Evolutionary conservation across 2,113 vertebrate species (phyloP).

Genomic region (Urocynchramus pylzowi): DNA sequence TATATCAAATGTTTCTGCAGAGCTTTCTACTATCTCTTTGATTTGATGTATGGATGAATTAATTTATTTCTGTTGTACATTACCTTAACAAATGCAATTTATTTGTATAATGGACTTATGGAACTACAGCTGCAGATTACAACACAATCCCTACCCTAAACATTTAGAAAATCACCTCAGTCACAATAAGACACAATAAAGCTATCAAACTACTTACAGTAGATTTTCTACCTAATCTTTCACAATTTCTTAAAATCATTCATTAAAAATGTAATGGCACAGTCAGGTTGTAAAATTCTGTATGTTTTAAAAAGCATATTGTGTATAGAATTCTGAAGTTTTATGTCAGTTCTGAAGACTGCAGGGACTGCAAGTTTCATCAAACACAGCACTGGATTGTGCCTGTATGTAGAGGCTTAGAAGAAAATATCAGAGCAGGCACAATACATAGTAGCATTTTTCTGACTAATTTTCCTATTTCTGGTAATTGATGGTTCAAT

Average conservation of each 20-base stretch:
- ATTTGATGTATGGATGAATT: background rate
- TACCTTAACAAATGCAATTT: background rate
- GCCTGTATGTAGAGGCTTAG: background rate
- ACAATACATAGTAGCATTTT: background rate
- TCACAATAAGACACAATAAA: accelerated
- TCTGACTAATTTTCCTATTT: background rate
- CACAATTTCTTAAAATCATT: background rate
- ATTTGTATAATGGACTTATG: background rate
- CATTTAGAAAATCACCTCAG: background rate
- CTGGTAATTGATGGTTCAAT: background rate
- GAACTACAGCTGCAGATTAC: background rate
- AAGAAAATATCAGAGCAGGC: background rate
- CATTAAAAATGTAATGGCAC: background rate
- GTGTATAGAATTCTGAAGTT: background rate
- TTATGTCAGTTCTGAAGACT: background rate
- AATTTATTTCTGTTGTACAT: background rate
- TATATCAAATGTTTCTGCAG: background rate
- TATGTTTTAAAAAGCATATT: background rate
- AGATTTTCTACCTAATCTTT: background rate
- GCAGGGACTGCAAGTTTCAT: background rate
- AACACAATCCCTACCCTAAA: background rate
- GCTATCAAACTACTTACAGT: background rate
- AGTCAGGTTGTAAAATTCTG: background rate
- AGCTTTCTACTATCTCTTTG: background rate
- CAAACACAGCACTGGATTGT: background rate